These are phyloP conservation scores for Thaleichthys pacificus DNA, from an alignment of 2,797 vertebrate species.

Conservation along the genomic window DNA sequence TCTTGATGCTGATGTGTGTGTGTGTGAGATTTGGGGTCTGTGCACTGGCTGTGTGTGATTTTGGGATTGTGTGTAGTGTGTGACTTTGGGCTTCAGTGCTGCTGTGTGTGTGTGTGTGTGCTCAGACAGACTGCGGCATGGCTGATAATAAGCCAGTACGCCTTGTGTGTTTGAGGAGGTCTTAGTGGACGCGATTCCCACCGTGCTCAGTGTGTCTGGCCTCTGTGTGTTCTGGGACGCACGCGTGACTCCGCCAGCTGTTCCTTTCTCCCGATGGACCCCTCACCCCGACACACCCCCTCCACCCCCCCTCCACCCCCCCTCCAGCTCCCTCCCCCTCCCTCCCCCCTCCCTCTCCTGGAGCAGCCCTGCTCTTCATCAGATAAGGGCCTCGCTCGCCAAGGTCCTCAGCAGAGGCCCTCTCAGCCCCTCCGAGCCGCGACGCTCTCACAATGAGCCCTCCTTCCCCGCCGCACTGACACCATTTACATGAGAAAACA, in stretches of 20 bases:
- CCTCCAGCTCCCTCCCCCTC: conserved; percentile 43
- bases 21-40: conserved; percentile 24
- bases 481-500: conserved; percentile 80
- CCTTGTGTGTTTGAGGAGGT: conserved; percentile 61
- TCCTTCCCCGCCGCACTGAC: conserved; percentile 54
- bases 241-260: conserved; percentile 79
- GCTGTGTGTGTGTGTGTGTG: conserved; percentile 66
- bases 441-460: conserved; percentile 67
- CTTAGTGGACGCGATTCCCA: conserved; percentile 72
- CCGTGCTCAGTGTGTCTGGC: conserved; percentile 74
- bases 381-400: conserved; percentile 72
- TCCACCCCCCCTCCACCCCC: conserved; percentile 34
- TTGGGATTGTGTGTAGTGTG: conserved; percentile 44
- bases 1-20: conserved; percentile 59
- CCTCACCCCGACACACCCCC: conserved; percentile 36
- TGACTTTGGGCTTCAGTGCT: conserved; percentile 23
- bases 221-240: conserved; percentile 75
- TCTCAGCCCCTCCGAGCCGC: conserved; percentile 58
- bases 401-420: conserved; percentile 63
- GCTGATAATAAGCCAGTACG: conserved; percentile 75
- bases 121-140: conserved; percentile 68
- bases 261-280: conserved; percentile 68
- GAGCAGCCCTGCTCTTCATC: conserved; percentile 77
- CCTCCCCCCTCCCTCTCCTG: conserved; percentile 50
- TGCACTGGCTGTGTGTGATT: conserved; percentile 24